Evolutionary conservation across 1,140 invertebrate species (phyloP), one percentile per base, ranked within the genome.

Genomic region (Lutraria rhynchaena): DNA sequence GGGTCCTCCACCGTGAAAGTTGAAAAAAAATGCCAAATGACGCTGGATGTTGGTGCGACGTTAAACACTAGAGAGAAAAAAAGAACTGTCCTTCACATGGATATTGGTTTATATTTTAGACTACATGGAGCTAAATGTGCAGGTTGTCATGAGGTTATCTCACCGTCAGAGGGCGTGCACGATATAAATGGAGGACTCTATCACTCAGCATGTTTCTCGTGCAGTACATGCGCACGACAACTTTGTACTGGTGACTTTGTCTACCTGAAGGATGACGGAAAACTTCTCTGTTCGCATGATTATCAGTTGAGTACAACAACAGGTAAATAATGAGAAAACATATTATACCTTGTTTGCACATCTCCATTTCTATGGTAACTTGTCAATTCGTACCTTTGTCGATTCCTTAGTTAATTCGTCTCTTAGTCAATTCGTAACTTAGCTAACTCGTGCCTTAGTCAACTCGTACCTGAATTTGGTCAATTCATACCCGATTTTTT

Each of bases 201-300:
- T 60, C 76, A 80, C 29, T 41, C 24, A 0, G 37, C 63, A 4
- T 80, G 76, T 58, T 80, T 80, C 65, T 24, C 76, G 19, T 80
- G 76, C 76, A 49, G 44, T 22, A 29, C 51, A 33, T 80, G 76
- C 49, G 17, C n/a, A 17, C 22, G 53, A 41, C 24, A 29, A 80
- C 33, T 80, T 58, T 53, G 31, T n/a, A 27, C 76, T 0, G 76
- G 76, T n/a, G n/a, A 67, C 19, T 69, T 69, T 35, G 53, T 80
- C 29, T 80, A 80, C 53, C 11, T 70, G 76, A 44, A 49, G n/a
- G 76, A 80, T 24, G 76, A 80, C 46, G 76, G 49, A 19, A 80
- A 67, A 44, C 53, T 80, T 9, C 24, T 80, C 11, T 80, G 76
- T 35, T 69, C 63, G 1, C 0, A n/a, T 3, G 76, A 80, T 29